These are phyloP conservation scores for Hiodon alosoides DNA, from an alignment of 2,113 vertebrate species.

Conservation along the genomic window DNA sequence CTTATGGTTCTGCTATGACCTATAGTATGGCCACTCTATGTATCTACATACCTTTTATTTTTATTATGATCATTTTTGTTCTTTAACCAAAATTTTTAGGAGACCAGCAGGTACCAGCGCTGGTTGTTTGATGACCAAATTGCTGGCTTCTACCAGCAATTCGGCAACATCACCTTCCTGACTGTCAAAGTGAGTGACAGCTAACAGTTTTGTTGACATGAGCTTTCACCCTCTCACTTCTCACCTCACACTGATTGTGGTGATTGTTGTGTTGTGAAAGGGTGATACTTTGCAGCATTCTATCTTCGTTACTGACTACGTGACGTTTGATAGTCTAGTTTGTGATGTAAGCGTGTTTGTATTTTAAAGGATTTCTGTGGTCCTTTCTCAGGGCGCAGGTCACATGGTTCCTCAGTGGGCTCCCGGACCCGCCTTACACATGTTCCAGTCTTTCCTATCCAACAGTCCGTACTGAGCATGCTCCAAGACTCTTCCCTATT, in stretches of 20 bases:
- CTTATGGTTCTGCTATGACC: no score
- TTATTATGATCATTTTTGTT: background rate
- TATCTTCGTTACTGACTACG: no score
- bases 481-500: background rate
- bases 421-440: slow-evolving; percentile 60
- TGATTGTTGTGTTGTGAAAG: background rate
- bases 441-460: slow-evolving; percentile 63
- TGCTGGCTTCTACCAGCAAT: slow-evolving; percentile 65
- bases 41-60: background rate
- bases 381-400: slow-evolving; percentile 61
- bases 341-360: background rate
- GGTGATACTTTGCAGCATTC: no score
- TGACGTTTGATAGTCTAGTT: background rate
- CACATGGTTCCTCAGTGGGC: slow-evolving; percentile 77
- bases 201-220: background rate
- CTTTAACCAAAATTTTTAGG: slow-evolving; percentile 35
- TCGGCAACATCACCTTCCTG: slow-evolving; percentile 63
- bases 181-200: slow-evolving; percentile 59
- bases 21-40: no score
- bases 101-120: slow-evolving; percentile 46
- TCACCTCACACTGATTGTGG: background rate
- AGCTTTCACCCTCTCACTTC: background rate
- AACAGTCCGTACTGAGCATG: slow-evolving; percentile 47
- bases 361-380: background rate
- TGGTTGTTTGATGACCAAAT: slow-evolving; percentile 60